Conservation (phyloP, 2,113 vertebrate genomes). For the Platanista minor region DNA sequence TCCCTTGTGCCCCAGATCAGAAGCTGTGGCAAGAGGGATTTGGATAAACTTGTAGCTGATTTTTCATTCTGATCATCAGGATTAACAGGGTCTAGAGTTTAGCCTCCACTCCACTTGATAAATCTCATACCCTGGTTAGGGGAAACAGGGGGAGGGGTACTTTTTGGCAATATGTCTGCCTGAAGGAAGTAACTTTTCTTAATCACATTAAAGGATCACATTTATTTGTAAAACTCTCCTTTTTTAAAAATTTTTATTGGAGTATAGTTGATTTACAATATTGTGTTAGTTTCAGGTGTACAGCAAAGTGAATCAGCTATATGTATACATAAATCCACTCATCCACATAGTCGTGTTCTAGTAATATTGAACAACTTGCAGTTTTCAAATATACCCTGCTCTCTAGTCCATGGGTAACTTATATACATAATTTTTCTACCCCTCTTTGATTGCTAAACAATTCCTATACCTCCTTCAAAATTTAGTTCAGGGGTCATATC, state of each 20-base stretch:
- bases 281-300: too few species aligned
- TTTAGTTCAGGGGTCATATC: background rate
- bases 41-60: background rate
- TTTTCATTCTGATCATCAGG: background rate
- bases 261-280: too few species aligned
- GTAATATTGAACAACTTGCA: background rate
- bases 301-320: too few species aligned
- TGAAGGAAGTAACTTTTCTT: background rate
- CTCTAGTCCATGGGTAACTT: background rate
- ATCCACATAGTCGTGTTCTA: background rate
- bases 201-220: background rate
- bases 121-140: background rate
- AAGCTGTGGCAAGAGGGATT: background rate
- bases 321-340: too few species aligned
- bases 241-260: too few species aligned
- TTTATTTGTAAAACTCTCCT: background rate
- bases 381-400: background rate
- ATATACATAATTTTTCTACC: background rate
- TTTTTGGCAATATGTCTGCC: background rate
- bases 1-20: background rate
- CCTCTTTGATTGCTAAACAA: background rate
- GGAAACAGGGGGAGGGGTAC: background rate
- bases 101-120: background rate
- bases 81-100: background rate
- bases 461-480: background rate